phyloP scores from a whole-genome alignment of 2,888 invertebrate species.

The Dynastes hyllus region DNA sequence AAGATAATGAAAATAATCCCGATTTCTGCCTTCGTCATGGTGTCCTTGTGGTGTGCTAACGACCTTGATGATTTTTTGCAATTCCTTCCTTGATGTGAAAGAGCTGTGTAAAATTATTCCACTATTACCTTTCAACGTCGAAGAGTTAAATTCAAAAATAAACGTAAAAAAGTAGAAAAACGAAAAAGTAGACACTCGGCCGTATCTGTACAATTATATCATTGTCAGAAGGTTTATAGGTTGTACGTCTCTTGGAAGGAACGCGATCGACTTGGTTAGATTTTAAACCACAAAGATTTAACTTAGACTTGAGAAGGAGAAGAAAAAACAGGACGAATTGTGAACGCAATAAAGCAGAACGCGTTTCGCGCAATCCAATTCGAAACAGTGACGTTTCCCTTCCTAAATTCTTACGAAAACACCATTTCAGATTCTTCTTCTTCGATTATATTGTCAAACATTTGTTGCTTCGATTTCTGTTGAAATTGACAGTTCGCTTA shows the following conservation, averaged over 20 bases:
- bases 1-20: constrained; percentile 24
- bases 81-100: constrained; percentile 7
- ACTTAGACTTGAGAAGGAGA: constrained; percentile 8
- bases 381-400: constrained; percentile 25
- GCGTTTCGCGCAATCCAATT: constrained; percentile 30
- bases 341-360: constrained; percentile 31
- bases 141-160: not conserved
- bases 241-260: not conserved
- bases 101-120: constrained; percentile 6
- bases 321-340: constrained; percentile 2
- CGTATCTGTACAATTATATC: constrained; percentile 22
- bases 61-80: constrained; percentile 42
- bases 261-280: not conserved
- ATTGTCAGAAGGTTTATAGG: constrained; percentile 17
- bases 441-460: constrained; percentile 42
- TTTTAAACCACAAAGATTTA: constrained; percentile 25
- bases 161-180: not conserved
- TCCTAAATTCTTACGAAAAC: constrained; percentile 32
- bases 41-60: constrained; percentile 45
- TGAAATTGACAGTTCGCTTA: constrained; percentile 35
- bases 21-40: constrained; percentile 15
- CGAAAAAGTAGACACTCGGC: not conserved
- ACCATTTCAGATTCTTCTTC: constrained; percentile 5
- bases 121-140: not conserved
- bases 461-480: constrained; percentile 36